Evolutionary conservation across 2,888 invertebrate genomes (phyloP).

Genomic region (Agrochola circellaris): DNA sequence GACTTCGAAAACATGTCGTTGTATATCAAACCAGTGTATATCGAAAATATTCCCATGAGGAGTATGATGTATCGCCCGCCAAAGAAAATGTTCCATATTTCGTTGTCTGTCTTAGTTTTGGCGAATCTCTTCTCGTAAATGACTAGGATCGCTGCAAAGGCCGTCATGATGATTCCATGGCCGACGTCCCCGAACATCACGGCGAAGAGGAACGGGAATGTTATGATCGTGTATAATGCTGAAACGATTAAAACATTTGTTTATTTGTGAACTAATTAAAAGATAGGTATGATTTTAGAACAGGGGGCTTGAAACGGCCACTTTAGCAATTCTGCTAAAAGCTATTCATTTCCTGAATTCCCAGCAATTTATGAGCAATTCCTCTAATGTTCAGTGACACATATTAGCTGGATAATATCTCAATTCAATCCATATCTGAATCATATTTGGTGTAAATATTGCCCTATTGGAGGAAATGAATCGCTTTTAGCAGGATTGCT

Average conservation of each 20-base stretch:
- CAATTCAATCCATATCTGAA: too few relatives aligned
- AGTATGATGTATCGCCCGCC: constrained; percentile 94
- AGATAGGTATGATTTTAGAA: background rate
- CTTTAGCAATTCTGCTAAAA: too few relatives aligned
- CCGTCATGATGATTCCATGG: constrained; percentile 93
- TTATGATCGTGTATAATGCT: constrained; percentile 93
- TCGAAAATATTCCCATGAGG: constrained; percentile 94
- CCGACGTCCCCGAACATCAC: constrained; percentile 95
- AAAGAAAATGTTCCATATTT: constrained; percentile 94
- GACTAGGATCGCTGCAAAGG: constrained; percentile 92
- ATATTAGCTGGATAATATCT: too few relatives aligned
- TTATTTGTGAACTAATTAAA: background rate
- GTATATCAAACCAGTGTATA: constrained; percentile 94
- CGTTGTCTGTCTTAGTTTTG: constrained; percentile 88
- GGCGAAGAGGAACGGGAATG: constrained; percentile 95
- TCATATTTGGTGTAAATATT: too few relatives aligned
- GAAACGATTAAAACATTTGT: constrained; percentile 54
- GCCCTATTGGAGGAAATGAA: too few relatives aligned
- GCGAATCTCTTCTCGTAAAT: constrained; percentile 91
- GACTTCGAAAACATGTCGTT: constrained; percentile 94
- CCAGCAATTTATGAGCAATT: too few relatives aligned
- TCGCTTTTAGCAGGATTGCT: too few relatives aligned
- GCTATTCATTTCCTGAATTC: too few relatives aligned
- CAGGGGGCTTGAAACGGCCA: too few relatives aligned
- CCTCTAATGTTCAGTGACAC: too few relatives aligned